Evolutionary conservation across 2,113 vertebrate species (phyloP).

Genomic region (Hyla sarda): DNA sequence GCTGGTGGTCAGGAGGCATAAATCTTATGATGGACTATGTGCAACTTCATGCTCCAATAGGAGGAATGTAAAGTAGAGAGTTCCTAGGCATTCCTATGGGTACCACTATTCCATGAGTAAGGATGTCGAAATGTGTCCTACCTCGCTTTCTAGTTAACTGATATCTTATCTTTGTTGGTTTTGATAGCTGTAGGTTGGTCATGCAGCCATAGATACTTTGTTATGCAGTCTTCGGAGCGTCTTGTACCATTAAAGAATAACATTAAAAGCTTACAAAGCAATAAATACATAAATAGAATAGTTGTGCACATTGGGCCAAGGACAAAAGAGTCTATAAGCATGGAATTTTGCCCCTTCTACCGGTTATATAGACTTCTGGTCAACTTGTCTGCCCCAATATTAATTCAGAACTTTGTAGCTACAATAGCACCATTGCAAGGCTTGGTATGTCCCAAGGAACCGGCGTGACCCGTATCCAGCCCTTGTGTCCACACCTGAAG

Average conservation of each 20-base stretch:
- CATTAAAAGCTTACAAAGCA: not conserved
- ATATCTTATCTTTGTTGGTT: too few species aligned
- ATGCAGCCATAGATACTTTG: not conserved
- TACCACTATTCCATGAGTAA: not conserved
- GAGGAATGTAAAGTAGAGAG: not conserved
- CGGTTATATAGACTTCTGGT: not conserved
- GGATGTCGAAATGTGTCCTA: not conserved
- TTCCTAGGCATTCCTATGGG: not conserved
- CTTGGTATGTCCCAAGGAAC: not conserved
- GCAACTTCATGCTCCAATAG: not conserved
- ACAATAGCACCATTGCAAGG: slow-evolving; percentile 15
- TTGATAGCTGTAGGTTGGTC: not conserved
- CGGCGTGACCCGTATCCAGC: not conserved
- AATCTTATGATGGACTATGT: not conserved
- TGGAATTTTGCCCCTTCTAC: not conserved
- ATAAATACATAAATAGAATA: slow-evolving; percentile 41
- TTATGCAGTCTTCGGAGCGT: not conserved
- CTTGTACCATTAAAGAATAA: not conserved
- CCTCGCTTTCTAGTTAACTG: not conserved
- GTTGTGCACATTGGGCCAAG: not conserved
- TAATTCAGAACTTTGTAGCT: not conserved
- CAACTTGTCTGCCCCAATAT: not conserved
- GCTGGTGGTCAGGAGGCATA: not conserved
- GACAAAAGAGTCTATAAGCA: not conserved
- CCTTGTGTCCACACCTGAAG: not conserved